Conservation (phyloP, 2,113 vertebrate species). For the Columba livia region DNA sequence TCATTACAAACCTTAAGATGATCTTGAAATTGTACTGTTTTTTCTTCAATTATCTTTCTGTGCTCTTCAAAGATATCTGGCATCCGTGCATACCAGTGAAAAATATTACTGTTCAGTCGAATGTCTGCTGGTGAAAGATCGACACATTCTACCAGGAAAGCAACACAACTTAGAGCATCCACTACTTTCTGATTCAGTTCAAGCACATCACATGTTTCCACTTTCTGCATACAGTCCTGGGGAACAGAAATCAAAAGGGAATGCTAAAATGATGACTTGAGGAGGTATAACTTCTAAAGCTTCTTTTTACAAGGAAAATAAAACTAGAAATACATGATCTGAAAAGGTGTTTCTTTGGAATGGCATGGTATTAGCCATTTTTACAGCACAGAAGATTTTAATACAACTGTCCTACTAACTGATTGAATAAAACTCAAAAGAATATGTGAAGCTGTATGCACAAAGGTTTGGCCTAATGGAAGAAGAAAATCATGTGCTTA, state of each 20-base stretch:
- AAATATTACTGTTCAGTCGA: constrained; percentile 77
- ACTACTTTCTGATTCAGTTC: constrained; percentile 76
- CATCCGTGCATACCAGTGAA: constrained; percentile 84
- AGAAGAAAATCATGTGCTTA: not conserved
- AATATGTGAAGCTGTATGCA: not conserved
- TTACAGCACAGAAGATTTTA: not conserved
- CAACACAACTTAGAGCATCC: constrained; percentile 75
- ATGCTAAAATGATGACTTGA: not conserved
- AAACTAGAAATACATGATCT: not conserved
- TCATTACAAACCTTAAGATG: constrained; percentile 79
- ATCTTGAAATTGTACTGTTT: constrained; percentile 82
- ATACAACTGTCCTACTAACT: not conserved
- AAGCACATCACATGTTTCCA: constrained; percentile 75
- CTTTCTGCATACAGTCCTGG: constrained; percentile 78
- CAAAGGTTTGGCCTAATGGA: not conserved
- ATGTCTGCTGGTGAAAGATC: constrained; percentile 79
- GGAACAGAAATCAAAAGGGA: not conserved
- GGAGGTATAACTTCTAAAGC: not conserved
- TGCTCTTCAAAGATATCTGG: constrained; percentile 85
- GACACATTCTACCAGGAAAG: constrained; percentile 80
- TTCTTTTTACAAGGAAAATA: not conserved
- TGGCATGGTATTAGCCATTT: not conserved
- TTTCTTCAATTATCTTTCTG: constrained; percentile 77
- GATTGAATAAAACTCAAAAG: not conserved
- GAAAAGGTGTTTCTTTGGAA: not conserved